Conservation (phyloP, 2,113 vertebrate species). For the Menidia beryllina region DNA sequence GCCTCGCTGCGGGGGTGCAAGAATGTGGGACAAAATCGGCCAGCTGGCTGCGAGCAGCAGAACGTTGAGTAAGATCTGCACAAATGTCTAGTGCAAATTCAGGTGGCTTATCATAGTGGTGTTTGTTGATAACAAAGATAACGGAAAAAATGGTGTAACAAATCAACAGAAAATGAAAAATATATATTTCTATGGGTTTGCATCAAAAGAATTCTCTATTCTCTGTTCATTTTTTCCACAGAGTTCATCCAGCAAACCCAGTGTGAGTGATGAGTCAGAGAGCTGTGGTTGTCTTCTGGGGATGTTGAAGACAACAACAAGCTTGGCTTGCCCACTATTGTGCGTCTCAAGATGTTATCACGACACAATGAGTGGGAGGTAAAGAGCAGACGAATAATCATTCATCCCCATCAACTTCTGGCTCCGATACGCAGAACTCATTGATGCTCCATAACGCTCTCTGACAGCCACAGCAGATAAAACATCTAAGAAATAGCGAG, state of each 20-base stretch:
- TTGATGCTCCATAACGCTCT: slow-evolving; percentile 62
- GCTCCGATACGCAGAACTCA: slow-evolving; percentile 59
- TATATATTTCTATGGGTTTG: neutral
- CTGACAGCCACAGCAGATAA: slow-evolving; percentile 55
- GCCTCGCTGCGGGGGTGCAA: slow-evolving; percentile 52
- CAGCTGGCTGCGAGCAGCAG: slow-evolving; percentile 54
- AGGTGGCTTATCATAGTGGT: slow-evolving; percentile 11
- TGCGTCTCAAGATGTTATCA: slow-evolving; percentile 70
- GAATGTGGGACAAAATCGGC: slow-evolving; percentile 56
- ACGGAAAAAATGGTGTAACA: neutral
- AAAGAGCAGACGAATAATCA: slow-evolving; percentile 66
- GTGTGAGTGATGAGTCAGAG: slow-evolving; percentile 46
- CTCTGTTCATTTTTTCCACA: slow-evolving; percentile 6
- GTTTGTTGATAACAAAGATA: slow-evolving; percentile 14
- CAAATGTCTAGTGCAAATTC: slow-evolving; percentile 15
- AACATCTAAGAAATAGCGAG: slow-evolving; percentile 35
- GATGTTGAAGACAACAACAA: slow-evolving; percentile 51
- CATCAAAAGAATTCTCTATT: slow-evolving; percentile 22
- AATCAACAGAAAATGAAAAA: neutral
- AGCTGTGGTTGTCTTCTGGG: slow-evolving; percentile 22
- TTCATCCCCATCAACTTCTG: slow-evolving; percentile 64
- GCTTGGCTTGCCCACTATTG: slow-evolving; percentile 15
- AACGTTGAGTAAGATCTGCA: slow-evolving; percentile 24
- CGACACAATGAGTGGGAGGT: slow-evolving; percentile 66
- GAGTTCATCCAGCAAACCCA: slow-evolving; percentile 7